phyloP scores from a whole-genome alignment of 2,113 vertebrate species.

The Tachysurus fulvidraco region DNA sequence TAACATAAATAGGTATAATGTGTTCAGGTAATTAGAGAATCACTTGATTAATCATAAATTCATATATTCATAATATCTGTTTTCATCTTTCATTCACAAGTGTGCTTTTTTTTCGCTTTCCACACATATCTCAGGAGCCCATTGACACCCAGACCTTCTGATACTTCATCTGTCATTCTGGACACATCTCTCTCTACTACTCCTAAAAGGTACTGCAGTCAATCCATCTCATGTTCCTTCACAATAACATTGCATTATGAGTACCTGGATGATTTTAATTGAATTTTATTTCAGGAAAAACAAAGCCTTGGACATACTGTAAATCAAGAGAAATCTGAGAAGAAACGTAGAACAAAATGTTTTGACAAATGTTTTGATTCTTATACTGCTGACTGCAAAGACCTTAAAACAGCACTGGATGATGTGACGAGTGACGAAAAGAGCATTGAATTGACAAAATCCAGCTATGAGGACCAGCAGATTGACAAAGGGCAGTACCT shows the following conservation, averaged over 20 bases:
- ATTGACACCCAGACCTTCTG: background rate
- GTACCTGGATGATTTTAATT: background rate
- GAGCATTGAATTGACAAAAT: slow-evolving; percentile 76
- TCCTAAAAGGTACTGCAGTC: slow-evolving; percentile 53
- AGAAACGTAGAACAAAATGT: background rate
- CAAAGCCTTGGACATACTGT: background rate
- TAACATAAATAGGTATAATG: background rate
- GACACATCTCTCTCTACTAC: slow-evolving; percentile 57
- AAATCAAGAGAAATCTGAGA: background rate
- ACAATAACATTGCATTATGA: background rate
- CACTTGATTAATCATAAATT: background rate
- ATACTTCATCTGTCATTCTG: slow-evolving; percentile 59
- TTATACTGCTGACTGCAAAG: background rate
- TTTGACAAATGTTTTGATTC: background rate
- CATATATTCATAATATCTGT: background rate
- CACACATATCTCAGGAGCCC: background rate
- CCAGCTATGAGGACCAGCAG: slow-evolving; percentile 22
- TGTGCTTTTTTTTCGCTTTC: background rate
- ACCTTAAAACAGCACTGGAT: background rate
- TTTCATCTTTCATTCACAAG: background rate
- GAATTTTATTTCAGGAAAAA: slow-evolving; percentile 20
- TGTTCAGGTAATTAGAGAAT: too few relatives aligned
- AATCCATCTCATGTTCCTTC: background rate
- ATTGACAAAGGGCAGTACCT: slow-evolving; percentile 69
- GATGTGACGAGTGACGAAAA: slow-evolving; percentile 66